phyloP scores from a whole-genome alignment of 2,888 invertebrate genomes.

The Lypha dubia region DNA sequence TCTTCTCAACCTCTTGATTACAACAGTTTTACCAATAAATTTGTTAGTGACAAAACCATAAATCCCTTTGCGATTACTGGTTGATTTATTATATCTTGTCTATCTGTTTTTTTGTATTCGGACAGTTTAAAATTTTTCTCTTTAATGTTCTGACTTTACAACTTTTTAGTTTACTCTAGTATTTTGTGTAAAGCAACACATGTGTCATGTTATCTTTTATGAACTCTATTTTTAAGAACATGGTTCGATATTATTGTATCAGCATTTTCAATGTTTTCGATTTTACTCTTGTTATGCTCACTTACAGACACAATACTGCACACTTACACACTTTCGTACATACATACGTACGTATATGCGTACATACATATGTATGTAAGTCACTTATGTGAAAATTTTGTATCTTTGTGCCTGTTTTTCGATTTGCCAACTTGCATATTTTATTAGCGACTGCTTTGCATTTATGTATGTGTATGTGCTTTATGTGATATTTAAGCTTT shows the following conservation, averaged over 20 bases:
- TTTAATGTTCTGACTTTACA: not conserved
- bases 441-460: not conserved
- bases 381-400: slow-evolving; percentile 38
- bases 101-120: too few relatives aligned
- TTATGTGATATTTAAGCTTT: slow-evolving; percentile 57
- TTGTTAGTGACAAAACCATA: too few relatives aligned
- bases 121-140: not conserved
- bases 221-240: slow-evolving; percentile 62
- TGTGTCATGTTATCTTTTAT: slow-evolving; percentile 66
- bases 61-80: too few relatives aligned
- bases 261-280: slow-evolving; percentile 68
- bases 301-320: slow-evolving; percentile 23
- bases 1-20: too few relatives aligned
- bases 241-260: slow-evolving; percentile 60
- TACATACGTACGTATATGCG: too few relatives aligned
- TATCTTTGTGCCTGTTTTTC: slow-evolving; percentile 42
- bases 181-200: not conserved
- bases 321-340: too few relatives aligned
- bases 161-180: not conserved
- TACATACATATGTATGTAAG: too few relatives aligned
- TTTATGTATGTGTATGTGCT: slow-evolving; percentile 22
- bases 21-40: not conserved
- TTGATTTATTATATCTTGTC: too few relatives aligned
- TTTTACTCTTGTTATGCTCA: slow-evolving; percentile 21
- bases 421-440: slow-evolving; percentile 67